These are phyloP conservation scores for Macrosiphum euphorbiae DNA, from an alignment of 2,888 invertebrate genomes.

Conservation along the genomic window DNA sequence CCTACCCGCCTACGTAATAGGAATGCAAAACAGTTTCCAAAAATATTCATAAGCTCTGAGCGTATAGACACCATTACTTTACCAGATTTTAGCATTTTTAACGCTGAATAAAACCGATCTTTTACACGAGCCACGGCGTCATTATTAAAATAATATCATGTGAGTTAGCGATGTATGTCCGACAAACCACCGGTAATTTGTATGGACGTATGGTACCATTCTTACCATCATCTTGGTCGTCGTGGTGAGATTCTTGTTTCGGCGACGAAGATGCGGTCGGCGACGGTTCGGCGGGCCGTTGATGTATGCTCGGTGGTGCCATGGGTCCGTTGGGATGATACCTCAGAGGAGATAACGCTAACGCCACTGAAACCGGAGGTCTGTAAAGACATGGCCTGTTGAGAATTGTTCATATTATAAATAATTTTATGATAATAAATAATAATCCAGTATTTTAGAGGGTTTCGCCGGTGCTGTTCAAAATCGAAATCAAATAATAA, in stretches of 20 bases:
- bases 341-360: slow-evolving; percentile 79
- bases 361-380: slow-evolving; percentile 84
- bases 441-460: not conserved
- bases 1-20: not conserved
- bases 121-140: not conserved
- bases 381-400: slow-evolving; percentile 71
- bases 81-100: not conserved
- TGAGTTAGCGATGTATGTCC: too few species aligned
- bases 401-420: slow-evolving; percentile 47
- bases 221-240: slow-evolving; percentile 78
- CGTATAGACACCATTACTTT: not conserved
- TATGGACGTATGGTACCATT: slow-evolving; percentile 16
- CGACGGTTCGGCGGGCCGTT: slow-evolving; percentile 66
- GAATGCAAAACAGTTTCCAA: not conserved
- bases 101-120: not conserved
- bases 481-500: not conserved
- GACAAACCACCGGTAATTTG: not conserved
- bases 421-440: slow-evolving; percentile 14
- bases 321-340: slow-evolving; percentile 72
- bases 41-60: not conserved
- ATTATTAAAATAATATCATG: not conserved
- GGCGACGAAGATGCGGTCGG: slow-evolving; percentile 63
- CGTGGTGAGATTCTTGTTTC: slow-evolving; percentile 70
- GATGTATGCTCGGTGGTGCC: slow-evolving; percentile 64
- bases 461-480: not conserved